Evolutionary conservation across 2,888 invertebrate genomes (phyloP), one percentile per base, ranked within the genome.

Genomic region (Dynastes hyllus): DNA sequence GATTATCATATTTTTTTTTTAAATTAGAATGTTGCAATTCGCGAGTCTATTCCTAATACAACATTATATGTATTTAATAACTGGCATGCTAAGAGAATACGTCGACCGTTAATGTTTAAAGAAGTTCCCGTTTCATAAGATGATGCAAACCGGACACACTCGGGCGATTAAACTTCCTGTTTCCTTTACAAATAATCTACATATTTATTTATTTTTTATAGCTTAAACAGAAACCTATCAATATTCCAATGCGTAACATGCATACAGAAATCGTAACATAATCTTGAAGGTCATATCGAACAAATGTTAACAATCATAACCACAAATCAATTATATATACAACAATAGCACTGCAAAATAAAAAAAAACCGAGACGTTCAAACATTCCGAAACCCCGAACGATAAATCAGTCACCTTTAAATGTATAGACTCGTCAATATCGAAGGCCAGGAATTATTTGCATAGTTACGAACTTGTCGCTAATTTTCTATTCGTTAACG

Each of bases 91-190:
- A 71, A 5, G 53, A 70, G 53, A 45, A 51, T 32, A 51, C 32
- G 32, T 58, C 32, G 29, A 13, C 13, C 32, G 55, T 45, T 45
- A 11, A 2, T 45, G 8, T 45, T 11, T 45, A 45, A 55, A 70
- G 29, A 55, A 66, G 69, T 27, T 69, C 27, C 50, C 51, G 69
- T 27, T 69, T 69, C 37, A 32, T 32, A 8, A 55, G 53, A 71
- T 55, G 55, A 71, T 55, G 71, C 5, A 71, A 37, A 55, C 71
- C 53, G 71, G 55, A 55, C 71, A 71, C 37, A 32, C 55, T 55
- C 55, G 53, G 16, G n/a, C n/a, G 37, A 71, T 71, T 71, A 55
- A 55, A 71, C 27, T 71, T 71, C 71, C 71, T 55, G 71, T 71
- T 53, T 71, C 29, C 55, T 32, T 45, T 45, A 45, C 16, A 37